Conservation (phyloP, 2,797 vertebrate genomes). For the Podarcis lilfordi region DNA sequence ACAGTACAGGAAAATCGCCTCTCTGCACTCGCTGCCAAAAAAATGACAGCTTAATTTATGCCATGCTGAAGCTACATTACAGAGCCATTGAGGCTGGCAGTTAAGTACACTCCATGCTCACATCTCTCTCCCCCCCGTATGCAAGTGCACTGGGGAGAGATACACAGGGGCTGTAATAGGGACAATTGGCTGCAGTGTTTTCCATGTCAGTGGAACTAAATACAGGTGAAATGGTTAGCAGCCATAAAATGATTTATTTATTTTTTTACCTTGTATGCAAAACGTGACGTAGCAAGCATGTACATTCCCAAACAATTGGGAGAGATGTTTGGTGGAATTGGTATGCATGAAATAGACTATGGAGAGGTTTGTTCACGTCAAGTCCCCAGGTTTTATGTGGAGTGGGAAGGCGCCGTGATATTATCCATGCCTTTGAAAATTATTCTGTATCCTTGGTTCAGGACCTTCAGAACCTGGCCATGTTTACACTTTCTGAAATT, state of each 20-base stretch:
- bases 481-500: slow-evolving; percentile 79
- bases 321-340: slow-evolving; percentile 55
- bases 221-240: slow-evolving; percentile 76
- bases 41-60: slow-evolving; percentile 91
- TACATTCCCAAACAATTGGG: slow-evolving; percentile 45
- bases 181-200: slow-evolving; percentile 79
- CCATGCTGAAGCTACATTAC: slow-evolving; percentile 85
- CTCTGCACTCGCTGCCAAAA: slow-evolving; percentile 87
- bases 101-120: slow-evolving; percentile 81
- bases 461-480: slow-evolving; percentile 80
- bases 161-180: slow-evolving; percentile 77
- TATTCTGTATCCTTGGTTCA: slow-evolving; percentile 80
- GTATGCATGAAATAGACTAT: slow-evolving; percentile 61
- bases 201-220: slow-evolving; percentile 78
- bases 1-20: slow-evolving; percentile 89
- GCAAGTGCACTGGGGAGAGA: slow-evolving; percentile 77
- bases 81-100: slow-evolving; percentile 84
- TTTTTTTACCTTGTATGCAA: slow-evolving; percentile 68
- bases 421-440: slow-evolving; percentile 76
- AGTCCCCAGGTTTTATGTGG: slow-evolving; percentile 70
- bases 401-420: slow-evolving; percentile 66
- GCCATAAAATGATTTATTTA: slow-evolving; percentile 70
- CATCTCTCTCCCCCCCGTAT: slow-evolving; percentile 56
- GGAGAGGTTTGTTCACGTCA: slow-evolving; percentile 64
- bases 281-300: not conserved